A percentile compares a stretch with the other conserved stretches of the same genome.
phyloP scores from a whole-genome alignment of 2,797 vertebrate genomes.

The Arnoldichthys spilopterus region DNA sequence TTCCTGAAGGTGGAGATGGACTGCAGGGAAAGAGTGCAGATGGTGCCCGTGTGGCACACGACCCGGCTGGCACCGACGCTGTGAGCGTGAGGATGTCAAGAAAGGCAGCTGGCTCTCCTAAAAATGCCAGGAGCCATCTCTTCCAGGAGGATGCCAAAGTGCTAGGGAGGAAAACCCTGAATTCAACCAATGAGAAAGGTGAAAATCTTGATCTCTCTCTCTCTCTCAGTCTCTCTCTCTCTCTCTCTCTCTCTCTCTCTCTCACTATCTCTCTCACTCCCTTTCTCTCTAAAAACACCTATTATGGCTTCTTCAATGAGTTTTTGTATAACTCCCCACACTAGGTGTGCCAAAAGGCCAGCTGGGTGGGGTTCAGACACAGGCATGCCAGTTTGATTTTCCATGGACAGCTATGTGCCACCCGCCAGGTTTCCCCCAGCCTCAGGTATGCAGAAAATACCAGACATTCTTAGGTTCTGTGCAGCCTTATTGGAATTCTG shows the following conservation, averaged over 20 bases:
- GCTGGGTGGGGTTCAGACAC: conserved; percentile 2
- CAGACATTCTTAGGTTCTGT: conserved; percentile 14
- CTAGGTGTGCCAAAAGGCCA: conserved; percentile 20
- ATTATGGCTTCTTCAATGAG: conserved; percentile 26
- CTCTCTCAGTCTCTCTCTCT: conserved; percentile 24
- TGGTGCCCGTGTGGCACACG: conserved; percentile 51
- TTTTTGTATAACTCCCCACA: conserved; percentile 5
- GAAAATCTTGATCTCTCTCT: conserved; percentile 19
- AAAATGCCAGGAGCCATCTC: conserved; percentile 68
- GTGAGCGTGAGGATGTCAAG: conserved; percentile 66
- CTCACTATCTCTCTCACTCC: conserved; percentile 19
- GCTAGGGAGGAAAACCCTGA: conserved; percentile 20
- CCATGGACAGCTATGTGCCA: conserved; percentile 52
- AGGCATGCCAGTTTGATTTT: conserved; percentile 20
- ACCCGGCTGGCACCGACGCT: conserved; percentile 64
- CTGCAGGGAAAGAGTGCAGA: conserved; percentile 49
- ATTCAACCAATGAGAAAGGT: conserved; percentile 32
- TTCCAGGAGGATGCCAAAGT: conserved; percentile 48
- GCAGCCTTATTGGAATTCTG: conserved; percentile 9
- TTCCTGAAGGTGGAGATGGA: conserved; percentile 48
- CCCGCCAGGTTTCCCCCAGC: conserved; percentile 33
- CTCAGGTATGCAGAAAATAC: conserved; percentile 17
- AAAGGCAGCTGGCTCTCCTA: conserved; percentile 70
- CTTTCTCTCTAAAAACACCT: conserved; percentile 10
- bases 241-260: conserved; percentile 4